These are phyloP conservation scores for Cebus imitator DNA, from an alignment of 2,113 vertebrate species.

Conservation along the genomic window DNA sequence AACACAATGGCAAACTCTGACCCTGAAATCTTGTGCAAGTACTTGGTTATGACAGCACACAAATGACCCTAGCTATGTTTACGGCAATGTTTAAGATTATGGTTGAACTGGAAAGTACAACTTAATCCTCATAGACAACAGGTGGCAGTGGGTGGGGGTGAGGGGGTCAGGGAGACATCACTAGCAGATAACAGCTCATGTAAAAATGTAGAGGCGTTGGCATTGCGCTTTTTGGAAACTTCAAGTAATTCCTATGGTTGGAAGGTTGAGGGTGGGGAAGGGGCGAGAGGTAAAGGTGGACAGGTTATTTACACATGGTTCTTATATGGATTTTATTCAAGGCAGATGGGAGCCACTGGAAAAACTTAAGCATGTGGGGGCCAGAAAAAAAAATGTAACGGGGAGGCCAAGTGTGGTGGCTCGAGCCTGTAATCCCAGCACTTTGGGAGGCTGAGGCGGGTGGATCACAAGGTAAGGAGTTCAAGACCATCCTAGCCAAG, in stretches of 20 bases:
- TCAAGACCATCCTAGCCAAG: too few relatives aligned
- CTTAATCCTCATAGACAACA: background rate
- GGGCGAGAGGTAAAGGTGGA: background rate
- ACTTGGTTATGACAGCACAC: background rate
- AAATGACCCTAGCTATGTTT: fast-evolving
- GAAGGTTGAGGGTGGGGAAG: background rate
- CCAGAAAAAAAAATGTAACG: too few relatives aligned
- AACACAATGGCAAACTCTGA: background rate
- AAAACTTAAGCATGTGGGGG: background rate
- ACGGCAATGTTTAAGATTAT: fast-evolving
- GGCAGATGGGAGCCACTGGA: background rate
- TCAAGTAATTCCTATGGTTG: too few relatives aligned
- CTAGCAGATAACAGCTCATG: background rate
- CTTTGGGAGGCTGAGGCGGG: too few relatives aligned
- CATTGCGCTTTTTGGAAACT: background rate
- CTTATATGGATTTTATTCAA: background rate
- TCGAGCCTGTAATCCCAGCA: too few relatives aligned
- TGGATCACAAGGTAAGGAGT: too few relatives aligned
- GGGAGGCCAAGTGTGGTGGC: too few relatives aligned
- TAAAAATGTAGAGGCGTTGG: fast-evolving
- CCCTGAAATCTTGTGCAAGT: background rate
- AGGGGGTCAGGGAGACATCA: fast-evolving
- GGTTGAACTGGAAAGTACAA: background rate
- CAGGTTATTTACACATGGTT: fast-evolving
- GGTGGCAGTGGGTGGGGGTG: too few relatives aligned